These are phyloP conservation scores for Lanius collurio DNA, from an alignment of 2,113 vertebrate genomes.

Conservation along the genomic window DNA sequence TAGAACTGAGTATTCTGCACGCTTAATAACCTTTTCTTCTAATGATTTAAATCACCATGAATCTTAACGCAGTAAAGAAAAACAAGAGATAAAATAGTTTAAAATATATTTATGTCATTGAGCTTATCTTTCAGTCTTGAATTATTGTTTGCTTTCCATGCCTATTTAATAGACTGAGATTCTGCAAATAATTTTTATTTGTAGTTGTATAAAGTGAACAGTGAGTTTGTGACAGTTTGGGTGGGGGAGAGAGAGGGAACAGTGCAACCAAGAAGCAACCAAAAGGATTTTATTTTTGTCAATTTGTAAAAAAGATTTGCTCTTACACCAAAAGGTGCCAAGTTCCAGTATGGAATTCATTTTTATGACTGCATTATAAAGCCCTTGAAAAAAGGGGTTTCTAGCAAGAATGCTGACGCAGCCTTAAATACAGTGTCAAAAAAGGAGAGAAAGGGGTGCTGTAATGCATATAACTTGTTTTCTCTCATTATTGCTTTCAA, in stretches of 20 bases:
- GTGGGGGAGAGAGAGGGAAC: not conserved
- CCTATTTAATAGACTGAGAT: not conserved
- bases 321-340: slow-evolving; percentile 56
- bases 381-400: slow-evolving; percentile 26
- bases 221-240: slow-evolving; percentile 32
- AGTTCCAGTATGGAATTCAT: slow-evolving; percentile 65
- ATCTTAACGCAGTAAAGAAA: not conserved
- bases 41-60: not conserved
- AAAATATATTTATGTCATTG: not conserved
- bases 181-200: slow-evolving; percentile 49
- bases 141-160: not conserved
- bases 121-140: slow-evolving; percentile 1
- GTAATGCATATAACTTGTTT: slow-evolving; percentile 66
- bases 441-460: slow-evolving; percentile 3
- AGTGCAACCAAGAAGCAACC: slow-evolving; percentile 36
- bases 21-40: not conserved
- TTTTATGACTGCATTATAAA: slow-evolving; percentile 69
- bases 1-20: not conserved
- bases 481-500: slow-evolving; percentile 74
- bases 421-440: slow-evolving; percentile 42
- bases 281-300: slow-evolving; percentile 41
- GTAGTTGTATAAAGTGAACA: slow-evolving; percentile 10
- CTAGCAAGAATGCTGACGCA: slow-evolving; percentile 65
- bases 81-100: not conserved
- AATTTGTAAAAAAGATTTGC: slow-evolving; percentile 49